Evolutionary conservation across 2,113 vertebrate species (phyloP).

Genomic region (Monopterus albus): DNA sequence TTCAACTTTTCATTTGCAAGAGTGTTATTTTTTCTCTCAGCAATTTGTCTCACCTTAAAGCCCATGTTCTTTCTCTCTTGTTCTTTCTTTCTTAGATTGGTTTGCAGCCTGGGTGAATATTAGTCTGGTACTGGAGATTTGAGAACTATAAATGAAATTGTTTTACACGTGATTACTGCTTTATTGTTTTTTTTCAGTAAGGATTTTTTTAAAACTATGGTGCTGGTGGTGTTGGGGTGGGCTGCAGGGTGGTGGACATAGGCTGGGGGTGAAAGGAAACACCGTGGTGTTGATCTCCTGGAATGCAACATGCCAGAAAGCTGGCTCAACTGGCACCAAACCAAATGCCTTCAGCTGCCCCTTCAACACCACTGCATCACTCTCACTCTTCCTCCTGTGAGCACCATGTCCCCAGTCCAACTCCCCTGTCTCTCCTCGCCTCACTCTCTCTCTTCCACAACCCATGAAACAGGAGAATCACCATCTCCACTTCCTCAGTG

Average conservation of each 20-base stretch:
- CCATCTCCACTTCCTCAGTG: slow-evolving; percentile 80
- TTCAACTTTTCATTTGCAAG: too few relatives aligned
- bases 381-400: slow-evolving; percentile 36
- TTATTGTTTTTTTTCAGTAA: neutral
- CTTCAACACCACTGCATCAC: slow-evolving; percentile 34
- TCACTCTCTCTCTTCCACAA: slow-evolving; percentile 40
- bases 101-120: too few relatives aligned
- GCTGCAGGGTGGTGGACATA: slow-evolving; percentile 47
- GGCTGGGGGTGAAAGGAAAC: slow-evolving; percentile 82
- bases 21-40: too few relatives aligned
- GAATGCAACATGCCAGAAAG: slow-evolving; percentile 82
- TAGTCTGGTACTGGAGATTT: too few relatives aligned
- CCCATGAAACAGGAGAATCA: slow-evolving; percentile 80
- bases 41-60: too few relatives aligned
- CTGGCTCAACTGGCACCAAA: slow-evolving; percentile 84
- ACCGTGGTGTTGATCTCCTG: slow-evolving; percentile 83
- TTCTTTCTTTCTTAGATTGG: too few relatives aligned
- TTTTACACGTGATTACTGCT: neutral
- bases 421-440: neutral
- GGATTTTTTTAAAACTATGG: neutral
- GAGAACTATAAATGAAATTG: too few relatives aligned
- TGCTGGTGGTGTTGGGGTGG: slow-evolving; percentile 6
- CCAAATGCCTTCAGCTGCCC: slow-evolving; percentile 77
- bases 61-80: too few relatives aligned
- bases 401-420: slow-evolving; percentile 35